Base-by-base conservation (phyloP, 2,797 vertebrate genomes). In the Sebastes minor region DNA sequence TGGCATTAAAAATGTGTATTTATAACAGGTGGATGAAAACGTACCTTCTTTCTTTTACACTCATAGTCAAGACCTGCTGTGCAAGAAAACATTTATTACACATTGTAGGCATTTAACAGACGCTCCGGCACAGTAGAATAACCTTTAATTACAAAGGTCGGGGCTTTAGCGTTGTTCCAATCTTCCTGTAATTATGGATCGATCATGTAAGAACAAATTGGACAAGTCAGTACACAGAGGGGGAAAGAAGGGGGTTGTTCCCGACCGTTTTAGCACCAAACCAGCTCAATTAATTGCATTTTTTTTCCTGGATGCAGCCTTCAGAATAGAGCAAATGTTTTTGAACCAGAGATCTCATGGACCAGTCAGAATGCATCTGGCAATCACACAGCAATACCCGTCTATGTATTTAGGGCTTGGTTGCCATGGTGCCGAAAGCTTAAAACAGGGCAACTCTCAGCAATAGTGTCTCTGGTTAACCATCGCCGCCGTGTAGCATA, bases 401-500 rank as follows among this genome's bases (percentile, higher is more conserved):
- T 79, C 49, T 76, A 62, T 85, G 60, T 78, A 72, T 87, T 86
- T 78, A 80, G 27, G 74, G 72, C 74, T 83, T 6, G 65, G 74
- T 89, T 88, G 75, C 86, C 70, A 80, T 89, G 84, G 82, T 61
- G 81, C 81, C 71, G 68, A 67, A 70, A 73, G 71, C 81, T 73
- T 79, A 74, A 85, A 90, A 71, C 56, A 60, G 62, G 59, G 76
- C 61, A 53, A 32, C 66, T 85, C 85, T 88, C 55, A 65, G 78
- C 74, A 57, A 57, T 35, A 57, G 76, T 76, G 77, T 90, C 74
- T 89, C 81, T 59, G 77, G 79, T 74, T 91, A 80, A 82, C 86
- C 53, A 11, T 71, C 35, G 10, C 56, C 85, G 71, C 72, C 78
- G 65, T 86, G 84, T 75, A 74, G 70, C 56, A 0, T 67, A 57